Conservation (phyloP, 2,113 vertebrate species). For the Nanorana parkeri region DNA sequence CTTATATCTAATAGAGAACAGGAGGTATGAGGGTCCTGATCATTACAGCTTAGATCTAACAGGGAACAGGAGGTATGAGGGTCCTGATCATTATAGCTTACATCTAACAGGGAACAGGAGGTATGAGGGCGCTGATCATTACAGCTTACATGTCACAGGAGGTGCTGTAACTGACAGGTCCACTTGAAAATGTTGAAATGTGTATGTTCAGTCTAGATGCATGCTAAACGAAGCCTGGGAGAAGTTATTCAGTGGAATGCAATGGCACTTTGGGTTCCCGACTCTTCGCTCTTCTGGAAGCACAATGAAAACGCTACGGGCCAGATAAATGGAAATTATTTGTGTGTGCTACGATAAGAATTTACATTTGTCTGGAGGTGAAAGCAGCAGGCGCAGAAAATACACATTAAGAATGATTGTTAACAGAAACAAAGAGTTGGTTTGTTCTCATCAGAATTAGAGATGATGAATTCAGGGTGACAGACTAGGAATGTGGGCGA, state of each 20-base stretch:
- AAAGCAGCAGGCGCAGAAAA: neutral
- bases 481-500: neutral
- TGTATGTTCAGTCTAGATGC: too few species aligned
- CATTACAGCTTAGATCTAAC: too few species aligned
- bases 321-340: neutral
- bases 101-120: too few species aligned
- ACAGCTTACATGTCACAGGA: too few species aligned
- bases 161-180: too few species aligned
- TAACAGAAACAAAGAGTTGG: neutral
- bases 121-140: too few species aligned
- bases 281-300: neutral
- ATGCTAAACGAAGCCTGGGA: too few species aligned
- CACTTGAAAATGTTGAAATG: too few species aligned
- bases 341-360: neutral
- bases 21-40: too few species aligned
- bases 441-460: neutral
- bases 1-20: too few species aligned
- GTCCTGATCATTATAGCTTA: too few species aligned
- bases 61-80: too few species aligned
- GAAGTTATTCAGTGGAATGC: neutral
- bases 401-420: neutral
- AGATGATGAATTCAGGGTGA: neutral
- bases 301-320: neutral
- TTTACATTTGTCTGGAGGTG: constrained; percentile 8
- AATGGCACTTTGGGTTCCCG: neutral